Evolutionary conservation across 2,888 invertebrate species (phyloP).

Genomic region (Tridacna gigas): DNA sequence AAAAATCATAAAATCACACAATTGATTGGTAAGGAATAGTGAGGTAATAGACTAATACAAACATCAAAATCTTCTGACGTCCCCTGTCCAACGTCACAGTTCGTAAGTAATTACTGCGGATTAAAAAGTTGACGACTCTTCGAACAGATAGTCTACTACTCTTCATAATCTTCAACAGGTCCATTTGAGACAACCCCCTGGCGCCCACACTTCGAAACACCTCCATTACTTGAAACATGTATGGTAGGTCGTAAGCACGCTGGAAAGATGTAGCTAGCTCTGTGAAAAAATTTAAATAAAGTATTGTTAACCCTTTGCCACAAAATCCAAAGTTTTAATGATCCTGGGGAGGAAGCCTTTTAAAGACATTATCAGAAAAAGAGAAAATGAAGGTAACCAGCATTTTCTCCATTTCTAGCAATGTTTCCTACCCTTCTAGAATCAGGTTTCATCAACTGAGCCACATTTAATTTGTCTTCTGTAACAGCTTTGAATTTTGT

Average conservation of each 20-base stretch:
- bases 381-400: background rate
- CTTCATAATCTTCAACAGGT: conserved; percentile 72
- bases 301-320: background rate
- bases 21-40: too few species aligned
- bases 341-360: background rate
- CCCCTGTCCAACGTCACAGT: conserved; percentile 56
- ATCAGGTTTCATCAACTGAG: too few species aligned
- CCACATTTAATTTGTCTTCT: too few species aligned
- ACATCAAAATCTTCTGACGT: conserved; percentile 64
- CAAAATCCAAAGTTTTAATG: background rate
- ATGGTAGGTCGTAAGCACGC: conserved; percentile 75
- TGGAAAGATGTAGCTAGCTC: conserved; percentile 30
- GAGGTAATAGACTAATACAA: conserved; percentile 7
- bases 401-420: too few species aligned
- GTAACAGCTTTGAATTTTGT: too few species aligned
- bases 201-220: conserved; percentile 86
- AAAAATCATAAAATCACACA: too few species aligned
- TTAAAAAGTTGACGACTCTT: conserved; percentile 49
- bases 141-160: conserved; percentile 77
- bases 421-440: too few species aligned
- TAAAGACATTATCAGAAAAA: background rate
- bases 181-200: conserved; percentile 86
- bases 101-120: conserved; percentile 34
- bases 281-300: conserved; percentile 11
- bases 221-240: conserved; percentile 86